A percentile compares a stretch with the other conserved stretches of the same genome.
Evolutionary conservation across 2,888 invertebrate species (phyloP).

Genomic region (Nemurella pictetii): DNA sequence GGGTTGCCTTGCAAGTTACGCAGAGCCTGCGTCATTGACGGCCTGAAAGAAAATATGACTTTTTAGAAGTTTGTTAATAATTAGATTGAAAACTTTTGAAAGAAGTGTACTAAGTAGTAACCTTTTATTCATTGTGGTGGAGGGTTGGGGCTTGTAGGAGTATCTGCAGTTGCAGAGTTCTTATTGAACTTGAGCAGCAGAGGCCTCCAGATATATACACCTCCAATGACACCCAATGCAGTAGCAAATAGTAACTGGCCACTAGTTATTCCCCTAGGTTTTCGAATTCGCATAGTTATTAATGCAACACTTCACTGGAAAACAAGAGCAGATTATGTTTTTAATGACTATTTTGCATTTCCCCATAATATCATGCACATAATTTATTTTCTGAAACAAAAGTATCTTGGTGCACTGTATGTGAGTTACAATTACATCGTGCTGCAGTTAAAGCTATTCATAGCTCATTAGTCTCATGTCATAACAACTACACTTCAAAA

Average conservation of each 20-base stretch:
- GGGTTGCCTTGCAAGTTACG: conserved; percentile 12
- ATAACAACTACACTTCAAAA: too few relatives aligned
- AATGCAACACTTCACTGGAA: background rate
- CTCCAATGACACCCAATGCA: conserved; percentile 55
- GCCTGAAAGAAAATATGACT: background rate
- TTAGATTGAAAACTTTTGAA: too few relatives aligned
- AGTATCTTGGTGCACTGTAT: too few relatives aligned
- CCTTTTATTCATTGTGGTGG: background rate
- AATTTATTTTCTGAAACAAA: too few relatives aligned
- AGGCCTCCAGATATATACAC: conserved; percentile 60
- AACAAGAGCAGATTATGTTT: background rate
- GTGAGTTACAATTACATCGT: too few relatives aligned
- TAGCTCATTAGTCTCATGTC: too few relatives aligned
- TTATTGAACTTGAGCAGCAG: conserved; percentile 46
- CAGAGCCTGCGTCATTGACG: background rate
- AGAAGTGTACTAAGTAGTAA: background rate
- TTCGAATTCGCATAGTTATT: conserved; percentile 54
- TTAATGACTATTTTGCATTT: too few relatives aligned
- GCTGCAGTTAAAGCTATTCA: too few relatives aligned
- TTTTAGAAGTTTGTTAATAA: too few relatives aligned
- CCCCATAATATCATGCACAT: too few relatives aligned
- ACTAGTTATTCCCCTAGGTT: conserved; percentile 52
- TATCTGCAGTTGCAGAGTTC: background rate
- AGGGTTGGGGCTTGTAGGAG: background rate
- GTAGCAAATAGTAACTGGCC: conserved; percentile 53